Evolutionary conservation across 2,888 invertebrate species (phyloP).

Genomic region (Oxytorus armatus): DNA sequence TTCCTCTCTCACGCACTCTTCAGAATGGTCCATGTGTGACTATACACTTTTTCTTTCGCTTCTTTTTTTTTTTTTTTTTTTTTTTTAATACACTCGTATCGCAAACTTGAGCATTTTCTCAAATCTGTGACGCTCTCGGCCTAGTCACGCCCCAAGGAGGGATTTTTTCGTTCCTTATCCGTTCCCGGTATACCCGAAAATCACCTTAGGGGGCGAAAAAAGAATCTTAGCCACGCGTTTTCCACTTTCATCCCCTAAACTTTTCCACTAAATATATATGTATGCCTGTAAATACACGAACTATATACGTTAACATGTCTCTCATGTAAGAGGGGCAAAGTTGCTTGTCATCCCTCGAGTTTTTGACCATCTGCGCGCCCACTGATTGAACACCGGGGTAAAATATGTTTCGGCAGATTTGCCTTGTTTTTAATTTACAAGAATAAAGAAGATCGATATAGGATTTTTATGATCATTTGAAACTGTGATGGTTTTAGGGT

Average conservation of each 20-base stretch:
- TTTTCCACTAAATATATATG: constrained; percentile 8
- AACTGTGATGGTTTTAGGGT: too few species aligned
- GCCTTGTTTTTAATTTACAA: constrained; percentile 10
- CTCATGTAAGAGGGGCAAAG: constrained; percentile 31
- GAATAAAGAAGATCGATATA: too few species aligned
- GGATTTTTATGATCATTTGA: too few species aligned
- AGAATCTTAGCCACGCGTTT: constrained; percentile 42
- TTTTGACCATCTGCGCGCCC: constrained; percentile 10
- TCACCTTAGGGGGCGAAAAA: constrained; percentile 39
- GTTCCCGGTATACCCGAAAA: constrained; percentile 41
- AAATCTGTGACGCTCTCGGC: constrained; percentile 57
- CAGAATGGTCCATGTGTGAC: constrained; percentile 4
- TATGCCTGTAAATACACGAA: background rate
- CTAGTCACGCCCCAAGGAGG: constrained; percentile 57
- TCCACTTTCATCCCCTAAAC: constrained; percentile 21
- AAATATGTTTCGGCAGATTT: constrained; percentile 13
- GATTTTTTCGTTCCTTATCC: constrained; percentile 61
- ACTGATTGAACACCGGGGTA: constrained; percentile 30
- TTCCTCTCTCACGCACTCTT: background rate
- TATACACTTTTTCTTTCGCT: constrained; percentile 3
- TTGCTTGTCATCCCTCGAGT: constrained; percentile 33
- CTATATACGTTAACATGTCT: constrained; percentile 23
- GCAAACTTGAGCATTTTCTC: constrained; percentile 61
- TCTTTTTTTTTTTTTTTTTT: constrained; percentile 39
- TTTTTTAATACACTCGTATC: constrained; percentile 59